A percentile compares a stretch with the other conserved stretches of the same genome.
Conservation (phyloP, 2,113 vertebrate species). For the Athene noctua region DNA sequence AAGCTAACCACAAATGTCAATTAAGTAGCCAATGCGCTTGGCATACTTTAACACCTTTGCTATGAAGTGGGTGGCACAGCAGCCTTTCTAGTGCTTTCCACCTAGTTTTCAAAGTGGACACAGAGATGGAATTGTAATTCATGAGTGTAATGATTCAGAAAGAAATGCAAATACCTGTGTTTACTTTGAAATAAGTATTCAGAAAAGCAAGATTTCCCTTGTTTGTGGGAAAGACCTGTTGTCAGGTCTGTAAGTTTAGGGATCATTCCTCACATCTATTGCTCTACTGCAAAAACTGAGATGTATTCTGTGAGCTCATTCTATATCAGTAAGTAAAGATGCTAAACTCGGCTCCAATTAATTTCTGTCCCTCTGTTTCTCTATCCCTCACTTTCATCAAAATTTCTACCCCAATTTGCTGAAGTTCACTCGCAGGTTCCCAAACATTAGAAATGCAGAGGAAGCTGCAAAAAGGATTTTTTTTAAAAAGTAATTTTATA, state of each 20-base stretch:
- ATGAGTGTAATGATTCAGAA: background rate
- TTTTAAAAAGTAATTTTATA: background rate
- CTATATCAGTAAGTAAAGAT: background rate
- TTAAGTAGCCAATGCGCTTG: background rate
- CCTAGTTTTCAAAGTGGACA: background rate
- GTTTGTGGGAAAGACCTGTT: background rate
- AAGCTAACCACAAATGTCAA: background rate
- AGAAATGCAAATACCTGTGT: background rate
- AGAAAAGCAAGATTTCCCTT: background rate
- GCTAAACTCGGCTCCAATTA: background rate
- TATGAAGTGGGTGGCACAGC: background rate
- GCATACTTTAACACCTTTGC: background rate
- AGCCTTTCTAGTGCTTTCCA: background rate
- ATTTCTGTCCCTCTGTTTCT: background rate
- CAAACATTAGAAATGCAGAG: background rate
- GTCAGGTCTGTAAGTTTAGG: background rate
- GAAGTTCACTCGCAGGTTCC: background rate
- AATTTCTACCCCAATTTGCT: background rate
- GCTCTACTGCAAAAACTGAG: background rate
- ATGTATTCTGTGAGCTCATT: background rate
- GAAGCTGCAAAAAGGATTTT: background rate
- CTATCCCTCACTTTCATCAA: background rate
- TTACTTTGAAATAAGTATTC: background rate
- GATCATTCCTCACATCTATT: background rate
- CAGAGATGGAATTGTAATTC: background rate